These are phyloP conservation scores for Hymenochirus boettgeri DNA, from an alignment of 2,113 vertebrate genomes.

Conservation along the genomic window DNA sequence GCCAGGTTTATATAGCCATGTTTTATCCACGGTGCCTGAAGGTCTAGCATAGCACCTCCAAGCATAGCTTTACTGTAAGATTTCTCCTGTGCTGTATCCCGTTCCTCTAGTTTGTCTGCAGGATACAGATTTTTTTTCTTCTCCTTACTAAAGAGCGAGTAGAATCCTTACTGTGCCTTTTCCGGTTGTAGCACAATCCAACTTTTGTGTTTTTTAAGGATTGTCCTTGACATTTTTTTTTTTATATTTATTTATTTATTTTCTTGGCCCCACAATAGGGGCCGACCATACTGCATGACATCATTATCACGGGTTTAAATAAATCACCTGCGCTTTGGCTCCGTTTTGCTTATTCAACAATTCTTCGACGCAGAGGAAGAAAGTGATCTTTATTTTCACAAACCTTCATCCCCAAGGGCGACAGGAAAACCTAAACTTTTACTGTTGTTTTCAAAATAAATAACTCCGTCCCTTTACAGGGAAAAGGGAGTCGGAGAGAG, in stretches of 20 bases:
- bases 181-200: slow-evolving; percentile 79
- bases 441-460: slow-evolving; percentile 96
- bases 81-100: slow-evolving; percentile 69
- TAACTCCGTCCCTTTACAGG: slow-evolving; percentile 55
- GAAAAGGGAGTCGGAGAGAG: neutral
- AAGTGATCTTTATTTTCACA: slow-evolving; percentile 72
- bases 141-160: slow-evolving; percentile 70
- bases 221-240: slow-evolving; percentile 98
- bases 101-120: slow-evolving; percentile 71
- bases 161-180: slow-evolving; percentile 77
- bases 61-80: slow-evolving; percentile 93
- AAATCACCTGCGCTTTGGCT: slow-evolving; percentile 88
- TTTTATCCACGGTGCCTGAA: slow-evolving; percentile 87
- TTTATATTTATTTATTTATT: no score
- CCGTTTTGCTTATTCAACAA: slow-evolving; percentile 74
- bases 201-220: slow-evolving; percentile 78
- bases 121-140: slow-evolving; percentile 73
- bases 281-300: slow-evolving; percentile 87
- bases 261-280: slow-evolving; percentile 87
- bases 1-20: slow-evolving; percentile 75
- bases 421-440: slow-evolving; percentile 77
- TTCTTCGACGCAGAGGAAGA: slow-evolving; percentile 73
- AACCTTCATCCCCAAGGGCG: slow-evolving; percentile 68
- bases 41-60: slow-evolving; percentile 94
- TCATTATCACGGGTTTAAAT: slow-evolving; percentile 90